These are phyloP conservation scores for Ericerus pela DNA, from an alignment of 1,140 invertebrate species.

Conservation along the genomic window DNA sequence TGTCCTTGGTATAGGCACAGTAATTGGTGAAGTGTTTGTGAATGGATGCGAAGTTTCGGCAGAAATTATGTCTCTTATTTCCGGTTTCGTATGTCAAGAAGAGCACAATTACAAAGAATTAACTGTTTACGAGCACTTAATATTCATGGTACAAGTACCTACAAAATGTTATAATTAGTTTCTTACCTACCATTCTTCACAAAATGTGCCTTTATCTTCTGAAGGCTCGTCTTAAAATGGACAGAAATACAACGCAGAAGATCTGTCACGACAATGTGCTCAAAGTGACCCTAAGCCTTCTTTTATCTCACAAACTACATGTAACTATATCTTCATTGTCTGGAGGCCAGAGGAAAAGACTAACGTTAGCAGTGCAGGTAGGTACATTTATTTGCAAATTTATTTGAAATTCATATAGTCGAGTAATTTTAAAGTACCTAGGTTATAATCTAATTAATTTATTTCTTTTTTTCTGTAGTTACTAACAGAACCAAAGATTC, in stretches of 20 bases:
- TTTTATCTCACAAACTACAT: slow-evolving; percentile 45
- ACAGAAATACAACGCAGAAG: not conserved
- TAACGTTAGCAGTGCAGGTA: slow-evolving; percentile 77
- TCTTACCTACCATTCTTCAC: not conserved
- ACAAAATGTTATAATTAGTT: not conserved
- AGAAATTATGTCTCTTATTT: slow-evolving; percentile 46
- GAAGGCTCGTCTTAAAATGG: slow-evolving; percentile 19
- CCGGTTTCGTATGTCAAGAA: slow-evolving; percentile 56
- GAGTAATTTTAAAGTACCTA: too few relatives aligned
- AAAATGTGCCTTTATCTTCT: not conserved
- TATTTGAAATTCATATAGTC: too few relatives aligned
- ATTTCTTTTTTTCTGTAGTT: slow-evolving; percentile 38
- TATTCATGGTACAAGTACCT: slow-evolving; percentile 54
- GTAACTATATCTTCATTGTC: slow-evolving; percentile 54
- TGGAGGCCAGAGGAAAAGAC: slow-evolving; percentile 72
- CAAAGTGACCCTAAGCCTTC: slow-evolving; percentile 37
- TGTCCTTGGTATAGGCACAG: too few relatives aligned
- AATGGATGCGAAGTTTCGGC: too few relatives aligned
- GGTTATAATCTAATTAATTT: too few relatives aligned
- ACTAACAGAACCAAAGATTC: slow-evolving; percentile 75
- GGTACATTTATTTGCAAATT: too few relatives aligned
- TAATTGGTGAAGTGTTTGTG: too few relatives aligned
- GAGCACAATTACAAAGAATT: slow-evolving; percentile 50
- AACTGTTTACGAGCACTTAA: slow-evolving; percentile 53
- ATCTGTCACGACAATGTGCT: slow-evolving; percentile 28